Percentiles rank a stretch among this genome's conserved stretches.
Evolutionary conservation across 2,888 invertebrate species (phyloP).

Genomic region (Drosophila lacicola): DNA sequence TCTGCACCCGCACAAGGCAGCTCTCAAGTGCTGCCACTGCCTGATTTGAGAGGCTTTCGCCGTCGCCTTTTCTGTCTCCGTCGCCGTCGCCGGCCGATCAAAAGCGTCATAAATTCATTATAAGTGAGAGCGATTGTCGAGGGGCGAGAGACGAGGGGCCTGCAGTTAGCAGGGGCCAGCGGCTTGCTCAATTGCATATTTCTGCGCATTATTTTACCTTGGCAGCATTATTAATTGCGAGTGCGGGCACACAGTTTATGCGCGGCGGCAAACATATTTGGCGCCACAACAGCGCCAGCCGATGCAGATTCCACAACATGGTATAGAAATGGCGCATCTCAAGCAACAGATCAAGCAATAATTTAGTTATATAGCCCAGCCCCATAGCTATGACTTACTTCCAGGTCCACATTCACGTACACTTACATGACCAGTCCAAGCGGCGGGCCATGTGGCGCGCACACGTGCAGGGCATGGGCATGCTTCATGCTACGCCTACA

Average conservation of each 20-base stretch:
- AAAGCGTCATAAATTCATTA: slow-evolving; percentile 66
- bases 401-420: slow-evolving; percentile 46
- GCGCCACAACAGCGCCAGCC: slow-evolving; percentile 51
- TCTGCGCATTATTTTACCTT: slow-evolving; percentile 67
- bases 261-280: slow-evolving; percentile 45
- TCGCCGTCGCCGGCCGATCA: slow-evolving; percentile 51
- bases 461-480: slow-evolving; percentile 62
- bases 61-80: slow-evolving; percentile 8
- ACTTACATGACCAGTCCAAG: slow-evolving; percentile 34
- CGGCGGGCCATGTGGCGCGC: slow-evolving; percentile 58
- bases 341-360: slow-evolving; percentile 61
- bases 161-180: slow-evolving; percentile 12
- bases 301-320: slow-evolving; percentile 8
- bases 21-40: slow-evolving; percentile 2
- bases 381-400: slow-evolving; percentile 47
- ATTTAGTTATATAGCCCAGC: slow-evolving; percentile 52
- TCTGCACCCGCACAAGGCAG: slow-evolving; percentile 36
- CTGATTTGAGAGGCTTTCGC: slow-evolving; percentile 31
- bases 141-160: slow-evolving; percentile 1
- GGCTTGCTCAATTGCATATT: slow-evolving; percentile 56
- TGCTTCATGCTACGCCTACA: slow-evolving; percentile 70
- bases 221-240: slow-evolving; percentile 74
- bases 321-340: slow-evolving; percentile 52
- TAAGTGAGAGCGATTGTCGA: slow-evolving; percentile 34
- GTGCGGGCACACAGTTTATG: slow-evolving; percentile 54